Evolutionary conservation across 2,888 invertebrate genomes (phyloP).

Genomic region (Operophtera brumata): DNA sequence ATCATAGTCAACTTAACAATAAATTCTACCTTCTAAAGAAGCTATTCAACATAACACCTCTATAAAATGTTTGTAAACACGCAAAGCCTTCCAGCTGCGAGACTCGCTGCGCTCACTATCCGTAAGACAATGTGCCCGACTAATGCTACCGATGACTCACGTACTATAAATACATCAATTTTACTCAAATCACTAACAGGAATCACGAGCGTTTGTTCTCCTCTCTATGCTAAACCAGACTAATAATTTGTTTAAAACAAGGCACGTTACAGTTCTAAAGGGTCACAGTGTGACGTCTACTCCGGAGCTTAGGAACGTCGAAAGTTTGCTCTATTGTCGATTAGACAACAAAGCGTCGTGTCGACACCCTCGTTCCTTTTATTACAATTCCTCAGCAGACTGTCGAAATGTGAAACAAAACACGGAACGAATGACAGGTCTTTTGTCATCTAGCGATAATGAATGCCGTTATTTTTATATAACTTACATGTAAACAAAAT

Average conservation of each 20-base stretch:
- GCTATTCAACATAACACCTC: conserved; percentile 75
- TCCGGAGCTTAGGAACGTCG: conserved; percentile 40
- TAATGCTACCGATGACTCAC: conserved; percentile 75
- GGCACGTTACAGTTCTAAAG: conserved; percentile 57
- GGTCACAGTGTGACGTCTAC: conserved; percentile 69
- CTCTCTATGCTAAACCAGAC: conserved; percentile 76
- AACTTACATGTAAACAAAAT: conserved; percentile 35
- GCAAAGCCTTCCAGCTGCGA: conserved; percentile 73
- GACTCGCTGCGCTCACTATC: conserved; percentile 45
- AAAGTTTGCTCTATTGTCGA: conserved; percentile 67
- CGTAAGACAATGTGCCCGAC: conserved; percentile 65
- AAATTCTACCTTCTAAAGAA: conserved; percentile 69
- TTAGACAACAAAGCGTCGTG: conserved; percentile 73
- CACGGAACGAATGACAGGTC: conserved; percentile 61
- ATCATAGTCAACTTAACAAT: conserved; percentile 66
- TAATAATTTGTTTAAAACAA: conserved; percentile 79
- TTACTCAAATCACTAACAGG: conserved; percentile 64
- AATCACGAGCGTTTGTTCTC: conserved; percentile 71
- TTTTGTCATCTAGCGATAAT: conserved; percentile 64
- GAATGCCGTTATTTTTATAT: conserved; percentile 67
- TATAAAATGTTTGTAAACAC: conserved; percentile 80
- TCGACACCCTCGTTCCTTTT: conserved; percentile 77
- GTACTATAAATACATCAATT: conserved; percentile 74
- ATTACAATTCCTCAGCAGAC: conserved; percentile 62
- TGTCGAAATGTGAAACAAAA: conserved; percentile 63